phyloP scores from a whole-genome alignment of 1,140 invertebrate species.

The Drosophila grimshawi region DNA sequence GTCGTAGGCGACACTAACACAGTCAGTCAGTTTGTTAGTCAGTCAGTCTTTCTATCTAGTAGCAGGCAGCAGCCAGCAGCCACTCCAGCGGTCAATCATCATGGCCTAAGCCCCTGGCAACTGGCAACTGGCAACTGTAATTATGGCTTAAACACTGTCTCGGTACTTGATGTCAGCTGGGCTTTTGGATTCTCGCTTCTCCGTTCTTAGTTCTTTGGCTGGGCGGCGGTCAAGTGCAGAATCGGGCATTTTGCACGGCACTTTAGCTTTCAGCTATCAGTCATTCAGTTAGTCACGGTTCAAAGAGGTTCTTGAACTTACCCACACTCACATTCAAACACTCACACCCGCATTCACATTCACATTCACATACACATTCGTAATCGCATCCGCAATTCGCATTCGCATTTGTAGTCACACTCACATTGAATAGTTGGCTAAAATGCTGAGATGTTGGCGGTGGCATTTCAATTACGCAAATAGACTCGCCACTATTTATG shows the following conservation, averaged over 20 bases:
- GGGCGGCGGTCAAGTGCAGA: conserved; percentile 74
- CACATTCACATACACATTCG: not conserved
- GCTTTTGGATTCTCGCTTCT: conserved; percentile 26
- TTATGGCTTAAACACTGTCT: conserved; percentile 55
- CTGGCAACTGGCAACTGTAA: conserved; percentile 43
- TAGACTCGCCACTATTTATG: conserved; percentile 41
- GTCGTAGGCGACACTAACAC: conserved; percentile 77
- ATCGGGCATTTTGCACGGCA: conserved; percentile 67
- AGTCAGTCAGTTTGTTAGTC: conserved; percentile 16
- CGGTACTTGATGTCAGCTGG: conserved; percentile 49
- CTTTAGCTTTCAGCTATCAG: conserved; percentile 68
- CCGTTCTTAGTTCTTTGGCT: conserved; percentile 6
- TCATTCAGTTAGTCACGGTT: conserved; percentile 81
- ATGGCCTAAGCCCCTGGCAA: conserved; percentile 15
- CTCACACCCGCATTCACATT: conserved; percentile 14
- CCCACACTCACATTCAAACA: conserved; percentile 27
- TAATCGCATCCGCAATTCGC: conserved; percentile 21
- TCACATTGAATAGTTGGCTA: conserved; percentile 27
- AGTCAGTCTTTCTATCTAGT: too few species aligned
- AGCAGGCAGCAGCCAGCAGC: not conserved
- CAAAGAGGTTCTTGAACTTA: conserved; percentile 75
- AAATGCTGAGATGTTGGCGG: conserved; percentile 55
- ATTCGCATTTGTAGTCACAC: conserved; percentile 37
- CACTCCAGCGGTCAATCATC: not conserved
- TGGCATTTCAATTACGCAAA: conserved; percentile 79